A percentile compares a stretch with the other conserved stretches of the same genome.
phyloP scores from a whole-genome alignment of 2,888 invertebrate genomes.

The Eucriotettix oculatus region DNA sequence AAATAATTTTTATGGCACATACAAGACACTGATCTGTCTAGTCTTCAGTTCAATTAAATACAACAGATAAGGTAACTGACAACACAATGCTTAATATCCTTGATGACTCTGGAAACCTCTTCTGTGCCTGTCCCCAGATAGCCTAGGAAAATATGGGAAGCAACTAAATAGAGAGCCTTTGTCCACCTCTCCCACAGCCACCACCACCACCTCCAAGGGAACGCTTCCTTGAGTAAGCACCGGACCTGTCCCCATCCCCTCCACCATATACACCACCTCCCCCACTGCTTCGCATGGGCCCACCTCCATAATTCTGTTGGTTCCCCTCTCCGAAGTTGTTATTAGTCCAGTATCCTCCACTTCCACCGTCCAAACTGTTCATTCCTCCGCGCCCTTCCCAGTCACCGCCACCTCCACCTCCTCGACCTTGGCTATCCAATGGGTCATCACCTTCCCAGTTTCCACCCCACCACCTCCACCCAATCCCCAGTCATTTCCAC shows the following conservation, averaged over 20 bases:
- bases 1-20: too few species aligned
- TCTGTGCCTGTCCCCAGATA: too few species aligned
- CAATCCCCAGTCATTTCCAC: slow-evolving; percentile 23
- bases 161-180: too few species aligned
- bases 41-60: too few species aligned
- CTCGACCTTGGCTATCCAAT: slow-evolving; percentile 28
- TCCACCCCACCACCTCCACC: slow-evolving; percentile 32
- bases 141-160: too few species aligned
- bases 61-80: too few species aligned
- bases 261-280: slow-evolving; percentile 10
- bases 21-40: too few species aligned
- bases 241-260: slow-evolving; percentile 3
- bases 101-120: too few species aligned
- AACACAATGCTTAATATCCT: too few species aligned
- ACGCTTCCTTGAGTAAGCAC: slow-evolving; percentile 8
- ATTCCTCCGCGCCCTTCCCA: slow-evolving; percentile 29
- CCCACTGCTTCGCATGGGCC: slow-evolving; percentile 48
- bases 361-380: slow-evolving; percentile 19
- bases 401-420: slow-evolving; percentile 37
- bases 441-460: slow-evolving; percentile 22
- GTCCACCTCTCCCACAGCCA: too few species aligned
- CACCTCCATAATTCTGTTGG: slow-evolving; percentile 70
- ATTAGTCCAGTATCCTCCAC: slow-evolving; percentile 38
- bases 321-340: slow-evolving; percentile 61
- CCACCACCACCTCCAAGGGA: too few species aligned